Base-by-base conservation (phyloP, 2,113 vertebrate species). In the Halichoerus grypus region DNA sequence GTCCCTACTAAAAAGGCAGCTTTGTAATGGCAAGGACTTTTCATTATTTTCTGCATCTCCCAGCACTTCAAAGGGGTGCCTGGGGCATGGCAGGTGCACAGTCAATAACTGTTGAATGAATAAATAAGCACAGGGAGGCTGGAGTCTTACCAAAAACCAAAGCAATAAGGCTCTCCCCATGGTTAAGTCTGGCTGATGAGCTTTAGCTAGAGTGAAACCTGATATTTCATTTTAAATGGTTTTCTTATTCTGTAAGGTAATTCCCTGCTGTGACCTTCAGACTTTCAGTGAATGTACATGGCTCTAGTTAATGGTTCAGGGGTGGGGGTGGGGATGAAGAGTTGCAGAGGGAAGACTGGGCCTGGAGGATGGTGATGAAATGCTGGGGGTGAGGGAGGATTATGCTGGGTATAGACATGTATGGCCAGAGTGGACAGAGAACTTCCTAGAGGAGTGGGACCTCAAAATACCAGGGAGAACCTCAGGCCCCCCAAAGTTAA, bases 91-190 rank as follows among this genome's bases (percentile, higher is more conserved):
- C 90, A 53, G 86, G 93, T 57, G 31, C 51, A 39, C n/a, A 42
- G 33, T 42, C 83, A 14, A 90, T 77, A 67, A 81, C 61, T 94
- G 83, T 79, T 88, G 82, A 92, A 76, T 79, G 65, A 97, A 89
- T 63, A 95, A 87, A 81, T 77, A 85, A 95, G 71, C 49, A 55
- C 31, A 63, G 77, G 72, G 72, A 72, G 39, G 63, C 59, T 91
- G 71, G 57, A 89, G 39, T 55, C 89, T 96, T 72, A 53, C 42
- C 81, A 94, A 91, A 88, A 81, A 51, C 46, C 84, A 74, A 59
- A 81, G 18, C 80, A 77, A 11, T 63, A 59, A 46, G 85, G 88
- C 69, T 22, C 74, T 83, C 39, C 86, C 83, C 8, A 33, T 24
- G 55, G 55, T 49, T 31, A 53, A 88, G 84, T 59, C 7, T 59